Conservation (phyloP, 2,113 vertebrate species). For the Anthoscopus minutus region DNA sequence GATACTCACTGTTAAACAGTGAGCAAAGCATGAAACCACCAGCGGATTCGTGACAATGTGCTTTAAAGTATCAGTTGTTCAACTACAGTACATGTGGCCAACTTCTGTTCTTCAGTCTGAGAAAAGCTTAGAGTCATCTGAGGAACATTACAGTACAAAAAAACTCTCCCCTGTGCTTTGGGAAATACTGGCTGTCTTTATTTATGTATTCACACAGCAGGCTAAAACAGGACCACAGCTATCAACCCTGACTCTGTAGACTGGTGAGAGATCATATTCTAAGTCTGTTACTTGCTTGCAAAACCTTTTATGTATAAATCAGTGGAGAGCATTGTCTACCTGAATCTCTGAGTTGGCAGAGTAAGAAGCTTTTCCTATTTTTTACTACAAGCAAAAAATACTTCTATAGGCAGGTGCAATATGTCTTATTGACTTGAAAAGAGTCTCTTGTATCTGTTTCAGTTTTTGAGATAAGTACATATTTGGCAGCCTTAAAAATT, state of each 20-base stretch:
- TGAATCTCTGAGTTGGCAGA: not conserved
- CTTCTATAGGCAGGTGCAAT: not conserved
- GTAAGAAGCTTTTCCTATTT: not conserved
- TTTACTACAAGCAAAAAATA: not conserved
- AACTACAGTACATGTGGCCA: not conserved
- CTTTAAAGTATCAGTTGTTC: not conserved
- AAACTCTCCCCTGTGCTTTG: not conserved
- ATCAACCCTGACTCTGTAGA: not conserved
- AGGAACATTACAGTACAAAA: not conserved
- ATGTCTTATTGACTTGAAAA: not conserved
- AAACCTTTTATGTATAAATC: not conserved
- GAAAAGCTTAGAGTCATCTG: not conserved
- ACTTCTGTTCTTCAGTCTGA: not conserved
- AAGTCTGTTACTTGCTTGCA: not conserved
- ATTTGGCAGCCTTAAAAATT: not conserved
- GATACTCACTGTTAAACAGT: not conserved
- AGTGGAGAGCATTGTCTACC: not conserved
- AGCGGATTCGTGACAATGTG: not conserved
- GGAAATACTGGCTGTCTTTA: conserved; percentile 13
- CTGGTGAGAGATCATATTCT: not conserved
- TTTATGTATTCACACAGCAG: not conserved
- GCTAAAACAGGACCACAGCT: not conserved
- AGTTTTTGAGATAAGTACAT: not conserved
- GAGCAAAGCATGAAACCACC: not conserved
- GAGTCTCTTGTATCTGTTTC: not conserved